These are phyloP conservation scores for Tenthredo mesomela DNA, from an alignment of 2,888 invertebrate species.

Conservation along the genomic window DNA sequence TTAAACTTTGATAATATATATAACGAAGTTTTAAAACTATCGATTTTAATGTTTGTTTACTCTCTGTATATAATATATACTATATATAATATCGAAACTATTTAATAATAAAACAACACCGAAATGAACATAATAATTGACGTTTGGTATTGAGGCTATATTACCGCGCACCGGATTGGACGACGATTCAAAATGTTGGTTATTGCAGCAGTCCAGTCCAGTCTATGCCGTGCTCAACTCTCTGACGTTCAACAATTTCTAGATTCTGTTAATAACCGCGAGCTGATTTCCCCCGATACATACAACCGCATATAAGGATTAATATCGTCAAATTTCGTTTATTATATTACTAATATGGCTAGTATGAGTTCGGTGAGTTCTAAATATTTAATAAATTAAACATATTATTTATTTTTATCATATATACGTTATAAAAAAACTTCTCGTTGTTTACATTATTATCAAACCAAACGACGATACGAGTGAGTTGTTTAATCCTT, in stretches of 20 bases:
- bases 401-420: neutral
- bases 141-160: conserved; percentile 39
- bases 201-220: too few relatives aligned
- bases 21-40: neutral
- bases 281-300: too few relatives aligned
- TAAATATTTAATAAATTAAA: neutral
- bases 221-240: conserved; percentile 70
- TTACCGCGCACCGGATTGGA: conserved; percentile 68
- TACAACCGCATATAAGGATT: too few relatives aligned
- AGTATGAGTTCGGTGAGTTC: conserved; percentile 73
- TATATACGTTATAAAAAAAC: conserved; percentile 49
- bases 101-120: neutral
- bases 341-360: conserved; percentile 64
- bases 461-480: neutral
- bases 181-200: conserved; percentile 75
- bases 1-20: neutral
- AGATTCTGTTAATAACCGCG: conserved; percentile 61
- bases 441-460: conserved; percentile 62
- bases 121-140: conserved; percentile 14
- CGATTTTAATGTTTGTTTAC: too few relatives aligned
- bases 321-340: conserved; percentile 51
- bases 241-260: conserved; percentile 74
- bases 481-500: neutral
- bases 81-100: too few relatives aligned
- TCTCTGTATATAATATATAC: too few relatives aligned